Evolutionary conservation across 2,888 invertebrate species (phyloP), one percentile per base, ranked within the genome.

Genomic region (Melipona beecheii): DNA sequence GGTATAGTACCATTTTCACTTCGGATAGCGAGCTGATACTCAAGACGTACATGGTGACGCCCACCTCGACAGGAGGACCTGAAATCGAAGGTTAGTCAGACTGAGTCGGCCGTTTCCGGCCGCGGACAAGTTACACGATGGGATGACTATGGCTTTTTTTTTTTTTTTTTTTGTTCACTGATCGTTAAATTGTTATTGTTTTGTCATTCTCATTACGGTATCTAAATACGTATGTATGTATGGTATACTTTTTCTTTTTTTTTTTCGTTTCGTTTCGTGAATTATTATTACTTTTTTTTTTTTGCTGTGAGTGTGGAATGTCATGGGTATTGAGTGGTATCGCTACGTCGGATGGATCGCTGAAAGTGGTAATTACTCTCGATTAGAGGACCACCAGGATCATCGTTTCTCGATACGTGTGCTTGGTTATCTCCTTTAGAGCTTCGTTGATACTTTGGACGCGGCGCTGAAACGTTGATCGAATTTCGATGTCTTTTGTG

Each of bases 1-100:
- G 90, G 91, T 94, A 76, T 76, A 95, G 95, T 96, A 97, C 97
- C 97, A 97, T 97, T 96, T 97, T 96, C 93, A 97, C 97, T 96
- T 97, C 97, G 94, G 97, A 97, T 94, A 97, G 96, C 93, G 97
- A 97, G 95, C 97, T 97, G 95, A 97, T 97, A 95, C 97, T 97
- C 93, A 97, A 96, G 95, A 97, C 97, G 96, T 97, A 97, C 96
- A 97, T 97, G 95, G 97, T 97, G 94, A 97, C 97, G 92, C 97
- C 97, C 92, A 97, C 97, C 94, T 97, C 97, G 94, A 97, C 97
- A 72, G 97, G 97, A 92, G 96, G 96, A 95, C 96, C 97, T 97
- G 96, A 95, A 96, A 96, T 94, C 91, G 92, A 94, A 94, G 91
- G 92, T 94, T 94, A 93, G 90, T 94, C 91, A 91, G 92, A 93